A percentile compares a stretch with the other conserved stretches of the same genome.
phyloP scores from a whole-genome alignment of 2,888 invertebrate species.

The Maniola hyperantus region DNA sequence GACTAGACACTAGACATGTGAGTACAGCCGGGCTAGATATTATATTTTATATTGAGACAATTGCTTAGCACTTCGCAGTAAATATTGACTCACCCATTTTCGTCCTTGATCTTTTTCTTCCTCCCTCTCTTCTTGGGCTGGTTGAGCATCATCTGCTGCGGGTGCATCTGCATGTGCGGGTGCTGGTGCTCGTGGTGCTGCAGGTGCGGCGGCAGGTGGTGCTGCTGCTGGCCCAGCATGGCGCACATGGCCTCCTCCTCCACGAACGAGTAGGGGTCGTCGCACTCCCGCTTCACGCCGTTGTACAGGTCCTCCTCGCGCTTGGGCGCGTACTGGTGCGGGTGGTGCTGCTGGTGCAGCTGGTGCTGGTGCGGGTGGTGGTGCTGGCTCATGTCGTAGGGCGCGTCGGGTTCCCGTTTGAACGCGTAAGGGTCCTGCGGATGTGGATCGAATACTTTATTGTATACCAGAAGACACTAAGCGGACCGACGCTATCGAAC shows the following conservation, averaged over 20 bases:
- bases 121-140: conserved; percentile 92
- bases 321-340: conserved; percentile 52
- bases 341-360: conserved; percentile 50
- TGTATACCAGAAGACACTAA: neutral
- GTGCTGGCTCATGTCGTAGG: conserved; percentile 76
- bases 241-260: conserved; percentile 88
- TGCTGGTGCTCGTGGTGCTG: conserved; percentile 51
- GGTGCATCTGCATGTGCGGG: conserved; percentile 51
- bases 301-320: conserved; percentile 71
- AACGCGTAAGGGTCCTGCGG: conserved; percentile 65
- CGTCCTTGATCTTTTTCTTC: conserved; percentile 91
- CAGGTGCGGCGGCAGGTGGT: conserved; percentile 56
- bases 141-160: conserved; percentile 75
- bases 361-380: conserved; percentile 51
- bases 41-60: too few species aligned
- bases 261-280: conserved; percentile 93
- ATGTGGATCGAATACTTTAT: neutral
- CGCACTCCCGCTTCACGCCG: conserved; percentile 84
- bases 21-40: too few species aligned
- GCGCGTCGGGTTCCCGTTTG: conserved; percentile 71
- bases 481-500: too few species aligned
- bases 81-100: conserved; percentile 77
- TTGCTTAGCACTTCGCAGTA: neutral
- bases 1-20: too few species aligned
- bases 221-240: conserved; percentile 72